Percentiles rank a stretch among this genome's conserved stretches.
Evolutionary conservation across 2,888 invertebrate genomes (phyloP).

Genomic region (Deroplatys truncata): DNA sequence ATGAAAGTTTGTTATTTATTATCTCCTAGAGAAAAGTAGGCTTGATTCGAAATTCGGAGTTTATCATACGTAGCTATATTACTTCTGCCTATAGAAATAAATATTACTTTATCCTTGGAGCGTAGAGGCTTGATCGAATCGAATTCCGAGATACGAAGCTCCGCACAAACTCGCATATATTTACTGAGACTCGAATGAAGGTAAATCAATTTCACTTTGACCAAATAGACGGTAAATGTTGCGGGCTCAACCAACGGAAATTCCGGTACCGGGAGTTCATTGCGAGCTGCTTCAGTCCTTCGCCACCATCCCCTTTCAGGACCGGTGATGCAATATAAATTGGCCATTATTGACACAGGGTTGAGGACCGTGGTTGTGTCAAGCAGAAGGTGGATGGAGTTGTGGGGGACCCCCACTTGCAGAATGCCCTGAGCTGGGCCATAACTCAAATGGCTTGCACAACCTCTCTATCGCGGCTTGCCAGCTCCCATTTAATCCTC

Average conservation of each 20-base stretch:
- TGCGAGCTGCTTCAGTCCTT: neutral
- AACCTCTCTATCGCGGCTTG: constrained; percentile 7
- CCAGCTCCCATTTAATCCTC: constrained; percentile 11
- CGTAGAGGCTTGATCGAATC: too few relatives aligned
- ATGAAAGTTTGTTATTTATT: neutral
- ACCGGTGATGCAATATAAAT: neutral
- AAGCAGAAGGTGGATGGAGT: neutral
- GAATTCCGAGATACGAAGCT: too few relatives aligned
- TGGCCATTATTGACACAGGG: neutral
- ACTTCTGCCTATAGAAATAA: neutral
- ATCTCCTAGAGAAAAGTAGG: neutral
- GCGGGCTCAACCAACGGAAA: neutral
- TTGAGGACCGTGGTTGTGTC: neutral
- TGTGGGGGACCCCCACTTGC: neutral
- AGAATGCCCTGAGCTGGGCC: neutral
- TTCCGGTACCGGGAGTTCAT: neutral
- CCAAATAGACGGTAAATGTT: neutral
- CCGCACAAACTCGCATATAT: neutral
- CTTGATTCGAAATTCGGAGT: neutral
- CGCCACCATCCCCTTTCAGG: neutral
- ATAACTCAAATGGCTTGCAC: neutral
- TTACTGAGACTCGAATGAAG: neutral
- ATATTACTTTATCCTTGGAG: too few relatives aligned
- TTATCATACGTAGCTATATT: neutral
- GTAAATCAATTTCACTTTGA: neutral